Evolutionary conservation across 2,797 vertebrate species (phyloP).

Genomic region (Halcyon badia): DNA sequence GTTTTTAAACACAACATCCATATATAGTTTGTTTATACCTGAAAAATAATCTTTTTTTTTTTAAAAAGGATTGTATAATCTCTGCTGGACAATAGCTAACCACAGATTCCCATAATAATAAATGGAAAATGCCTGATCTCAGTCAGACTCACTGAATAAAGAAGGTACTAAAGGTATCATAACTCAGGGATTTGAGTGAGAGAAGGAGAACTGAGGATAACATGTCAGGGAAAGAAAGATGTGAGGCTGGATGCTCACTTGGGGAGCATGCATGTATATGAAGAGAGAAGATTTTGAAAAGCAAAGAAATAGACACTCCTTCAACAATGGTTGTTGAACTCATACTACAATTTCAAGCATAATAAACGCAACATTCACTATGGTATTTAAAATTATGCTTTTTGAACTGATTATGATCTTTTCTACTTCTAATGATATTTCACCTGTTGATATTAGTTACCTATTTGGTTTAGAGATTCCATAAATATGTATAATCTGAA

Average conservation of each 20-base stretch:
- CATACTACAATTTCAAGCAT: background rate
- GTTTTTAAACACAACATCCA: background rate
- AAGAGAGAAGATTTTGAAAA: background rate
- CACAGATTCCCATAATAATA: background rate
- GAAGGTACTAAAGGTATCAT: background rate
- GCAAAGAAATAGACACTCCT: background rate
- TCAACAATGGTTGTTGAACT: background rate
- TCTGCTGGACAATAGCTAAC: background rate
- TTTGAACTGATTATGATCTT: background rate
- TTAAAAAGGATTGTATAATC: background rate
- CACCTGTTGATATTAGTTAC: constrained; percentile 36
- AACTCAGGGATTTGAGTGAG: background rate
- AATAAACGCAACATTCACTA: background rate
- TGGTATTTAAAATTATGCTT: background rate
- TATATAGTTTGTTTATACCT: background rate
- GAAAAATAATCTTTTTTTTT: background rate
- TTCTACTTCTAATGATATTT: background rate
- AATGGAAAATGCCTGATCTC: background rate
- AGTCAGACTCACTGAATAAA: background rate
- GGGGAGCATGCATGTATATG: background rate
- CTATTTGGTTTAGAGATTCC: constrained; percentile 52
- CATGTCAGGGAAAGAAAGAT: background rate
- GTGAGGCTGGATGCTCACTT: background rate
- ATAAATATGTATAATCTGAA: constrained; percentile 64
- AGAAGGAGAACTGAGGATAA: background rate